Conservation (phyloP, 2,797 vertebrate species). For the Onychomys leucogaster region DNA sequence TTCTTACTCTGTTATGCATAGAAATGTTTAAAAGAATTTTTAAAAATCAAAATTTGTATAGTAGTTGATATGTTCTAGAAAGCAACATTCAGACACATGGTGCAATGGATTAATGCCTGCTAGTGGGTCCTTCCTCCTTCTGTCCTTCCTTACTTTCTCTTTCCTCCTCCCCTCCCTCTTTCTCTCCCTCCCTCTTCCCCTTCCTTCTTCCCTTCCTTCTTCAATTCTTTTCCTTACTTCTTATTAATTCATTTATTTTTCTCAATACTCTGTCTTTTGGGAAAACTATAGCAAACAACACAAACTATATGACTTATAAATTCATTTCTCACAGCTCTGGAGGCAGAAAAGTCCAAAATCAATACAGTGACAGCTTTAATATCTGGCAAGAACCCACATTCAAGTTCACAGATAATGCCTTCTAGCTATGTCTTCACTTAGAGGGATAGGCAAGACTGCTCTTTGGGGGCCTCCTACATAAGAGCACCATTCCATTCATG, state of each 20-base stretch:
- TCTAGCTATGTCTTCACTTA: neutral
- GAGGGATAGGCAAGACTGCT: neutral
- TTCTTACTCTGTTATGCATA: constrained; percentile 16
- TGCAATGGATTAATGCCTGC: neutral
- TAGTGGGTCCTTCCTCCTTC: neutral
- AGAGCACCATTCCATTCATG: neutral
- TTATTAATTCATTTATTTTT: neutral
- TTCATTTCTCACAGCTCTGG: neutral
- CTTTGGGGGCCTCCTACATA: neutral
- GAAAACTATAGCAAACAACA: neutral
- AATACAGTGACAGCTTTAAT: neutral
- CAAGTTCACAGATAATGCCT: neutral
- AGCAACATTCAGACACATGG: neutral
- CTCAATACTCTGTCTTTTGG: neutral
- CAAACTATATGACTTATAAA: neutral
- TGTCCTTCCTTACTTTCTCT: no score
- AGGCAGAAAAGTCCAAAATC: neutral
- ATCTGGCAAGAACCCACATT: neutral
- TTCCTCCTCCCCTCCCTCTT: neutral
- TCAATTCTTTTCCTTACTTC: neutral
- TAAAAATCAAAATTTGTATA: constrained; percentile 38
- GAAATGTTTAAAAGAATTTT: neutral
- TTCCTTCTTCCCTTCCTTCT: neutral
- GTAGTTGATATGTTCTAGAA: neutral
- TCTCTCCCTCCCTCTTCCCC: neutral